These are phyloP conservation scores for Hypolimnas misippus DNA, from an alignment of 2,888 invertebrate species.

Conservation along the genomic window DNA sequence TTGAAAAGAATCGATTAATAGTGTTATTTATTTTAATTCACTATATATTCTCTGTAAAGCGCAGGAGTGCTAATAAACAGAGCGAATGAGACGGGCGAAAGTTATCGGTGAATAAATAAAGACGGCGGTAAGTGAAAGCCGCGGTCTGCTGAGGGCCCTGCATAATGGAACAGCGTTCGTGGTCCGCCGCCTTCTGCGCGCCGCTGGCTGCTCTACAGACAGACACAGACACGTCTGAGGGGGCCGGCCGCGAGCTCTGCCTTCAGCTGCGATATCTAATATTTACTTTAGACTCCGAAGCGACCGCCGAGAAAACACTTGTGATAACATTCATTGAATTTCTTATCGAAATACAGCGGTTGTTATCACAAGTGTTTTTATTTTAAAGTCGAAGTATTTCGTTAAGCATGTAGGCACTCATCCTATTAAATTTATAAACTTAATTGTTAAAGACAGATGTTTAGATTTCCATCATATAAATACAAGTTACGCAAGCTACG, in stretches of 20 bases:
- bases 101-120: constrained; percentile 23
- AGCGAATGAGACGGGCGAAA: constrained; percentile 6
- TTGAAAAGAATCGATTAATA: neutral
- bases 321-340: too few relatives aligned
- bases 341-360: neutral
- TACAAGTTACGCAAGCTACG: too few relatives aligned
- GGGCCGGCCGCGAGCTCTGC: too few relatives aligned
- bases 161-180: constrained; percentile 17
- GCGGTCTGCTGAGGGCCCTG: constrained; percentile 7
- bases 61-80: constrained; percentile 11
- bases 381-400: too few relatives aligned
- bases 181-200: constrained; percentile 5
- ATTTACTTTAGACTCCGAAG: neutral
- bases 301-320: too few relatives aligned
- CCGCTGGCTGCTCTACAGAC: too few relatives aligned
- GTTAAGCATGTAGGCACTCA: too few relatives aligned
- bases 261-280: too few relatives aligned
- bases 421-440: too few relatives aligned
- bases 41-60: neutral
- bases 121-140: constrained; percentile 19
- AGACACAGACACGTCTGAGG: too few relatives aligned
- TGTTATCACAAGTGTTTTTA: neutral
- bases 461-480: too few relatives aligned
- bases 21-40: neutral
- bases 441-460: too few relatives aligned